phyloP scores from a whole-genome alignment of 2,113 vertebrate species.

The Siphamia tubifer region DNA sequence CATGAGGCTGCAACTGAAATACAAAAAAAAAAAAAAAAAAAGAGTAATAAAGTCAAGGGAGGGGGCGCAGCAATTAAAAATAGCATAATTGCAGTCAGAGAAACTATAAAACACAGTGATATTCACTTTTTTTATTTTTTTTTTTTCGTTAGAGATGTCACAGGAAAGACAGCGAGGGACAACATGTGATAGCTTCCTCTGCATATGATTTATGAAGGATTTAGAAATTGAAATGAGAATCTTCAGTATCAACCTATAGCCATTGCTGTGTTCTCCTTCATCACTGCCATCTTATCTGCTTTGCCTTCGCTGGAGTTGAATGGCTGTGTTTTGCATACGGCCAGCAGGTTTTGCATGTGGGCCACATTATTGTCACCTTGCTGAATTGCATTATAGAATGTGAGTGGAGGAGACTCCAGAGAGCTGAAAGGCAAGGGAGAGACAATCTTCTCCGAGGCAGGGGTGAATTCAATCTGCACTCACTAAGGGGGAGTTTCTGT shows the following conservation, averaged over 20 bases:
- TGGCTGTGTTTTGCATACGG: conserved; percentile 65
- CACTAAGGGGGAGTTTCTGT: conserved; percentile 18
- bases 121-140: not conserved
- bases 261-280: conserved; percentile 10
- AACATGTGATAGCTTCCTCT: conserved; percentile 10
- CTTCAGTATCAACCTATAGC: conserved; percentile 18
- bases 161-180: not conserved
- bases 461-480: conserved; percentile 40
- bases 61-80: not conserved
- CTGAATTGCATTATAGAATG: conserved; percentile 71
- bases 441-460: conserved; percentile 13
- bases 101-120: not conserved
- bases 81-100: not conserved
- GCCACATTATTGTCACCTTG: conserved; percentile 75
- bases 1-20: conserved; percentile 14
- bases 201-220: conserved; percentile 30
- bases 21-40: not conserved
- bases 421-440: not conserved
- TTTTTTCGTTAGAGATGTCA: not conserved
- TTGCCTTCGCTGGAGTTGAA: not conserved
- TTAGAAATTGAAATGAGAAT: conserved; percentile 15
- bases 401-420: conserved; percentile 21
- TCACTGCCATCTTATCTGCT: conserved; percentile 43
- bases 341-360: conserved; percentile 64
- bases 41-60: not conserved